phyloP scores from a whole-genome alignment of 2,888 invertebrate genomes.

The Lepeophtheirus nordmannii region DNA sequence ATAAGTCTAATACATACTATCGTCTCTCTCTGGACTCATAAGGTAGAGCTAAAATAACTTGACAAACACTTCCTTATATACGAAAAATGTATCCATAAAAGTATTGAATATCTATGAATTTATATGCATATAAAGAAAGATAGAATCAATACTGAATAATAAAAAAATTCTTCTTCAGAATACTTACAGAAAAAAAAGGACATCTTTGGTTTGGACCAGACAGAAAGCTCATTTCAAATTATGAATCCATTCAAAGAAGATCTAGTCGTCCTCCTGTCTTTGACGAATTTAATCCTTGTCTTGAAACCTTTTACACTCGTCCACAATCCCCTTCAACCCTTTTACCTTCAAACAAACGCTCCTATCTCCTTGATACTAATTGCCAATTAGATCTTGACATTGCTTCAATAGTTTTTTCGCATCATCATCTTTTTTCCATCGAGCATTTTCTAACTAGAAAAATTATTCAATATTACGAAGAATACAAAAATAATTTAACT shows the following conservation, averaged over 20 bases:
- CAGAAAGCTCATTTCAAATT: conserved; percentile 6
- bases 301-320: not conserved
- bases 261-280: not conserved
- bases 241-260: not conserved
- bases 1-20: no score
- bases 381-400: conserved; percentile 16
- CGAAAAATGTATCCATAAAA: no score
- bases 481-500: not conserved
- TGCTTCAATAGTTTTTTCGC: conserved; percentile 9
- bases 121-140: not conserved
- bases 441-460: conserved; percentile 21
- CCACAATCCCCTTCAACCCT: not conserved
- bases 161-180: not conserved
- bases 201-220: conserved; percentile 9
- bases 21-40: no score
- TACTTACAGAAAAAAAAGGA: not conserved
- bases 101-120: not conserved
- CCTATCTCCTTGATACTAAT: not conserved
- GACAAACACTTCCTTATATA: no score
- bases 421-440: conserved; percentile 24
- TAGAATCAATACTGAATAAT: not conserved
- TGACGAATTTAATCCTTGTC: not conserved
- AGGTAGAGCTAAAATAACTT: no score
- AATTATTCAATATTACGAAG: not conserved
- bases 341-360: not conserved